Evolutionary conservation across 2,888 invertebrate genomes (phyloP).

Genomic region (Eristalis tenax): DNA sequence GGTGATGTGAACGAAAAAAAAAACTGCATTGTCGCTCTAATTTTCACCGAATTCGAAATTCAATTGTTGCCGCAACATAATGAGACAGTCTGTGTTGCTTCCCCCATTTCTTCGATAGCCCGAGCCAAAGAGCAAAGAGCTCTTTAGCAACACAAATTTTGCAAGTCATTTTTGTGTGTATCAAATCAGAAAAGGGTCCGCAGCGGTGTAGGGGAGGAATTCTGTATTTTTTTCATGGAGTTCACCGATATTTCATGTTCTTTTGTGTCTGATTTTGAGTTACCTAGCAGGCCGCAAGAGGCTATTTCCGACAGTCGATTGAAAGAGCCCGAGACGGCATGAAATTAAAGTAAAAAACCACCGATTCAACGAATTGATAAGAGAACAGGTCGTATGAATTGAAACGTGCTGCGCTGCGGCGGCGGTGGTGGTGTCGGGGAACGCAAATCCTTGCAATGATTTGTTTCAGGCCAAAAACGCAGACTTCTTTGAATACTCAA

Average conservation of each 20-base stretch:
- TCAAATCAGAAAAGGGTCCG: constrained; percentile 35
- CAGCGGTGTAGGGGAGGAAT: constrained; percentile 3
- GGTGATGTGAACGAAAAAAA: background rate
- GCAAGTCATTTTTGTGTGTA: constrained; percentile 54
- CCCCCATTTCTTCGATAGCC: background rate
- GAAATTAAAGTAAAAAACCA: constrained; percentile 29
- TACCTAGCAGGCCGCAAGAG: constrained; percentile 48
- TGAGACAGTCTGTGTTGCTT: constrained; percentile 20
- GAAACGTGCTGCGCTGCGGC: too few species aligned
- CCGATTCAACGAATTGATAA: constrained; percentile 55
- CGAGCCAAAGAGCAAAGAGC: background rate
- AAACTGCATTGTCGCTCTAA: constrained; percentile 64
- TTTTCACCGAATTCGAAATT: constrained; percentile 41
- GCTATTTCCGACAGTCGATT: constrained; percentile 33
- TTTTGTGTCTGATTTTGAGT: constrained; percentile 43
- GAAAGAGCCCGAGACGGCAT: constrained; percentile 15
- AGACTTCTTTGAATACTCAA: constrained; percentile 34
- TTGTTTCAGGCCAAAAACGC: constrained; percentile 31
- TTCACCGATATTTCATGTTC: constrained; percentile 37
- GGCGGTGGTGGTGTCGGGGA: background rate
- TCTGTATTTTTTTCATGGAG: background rate
- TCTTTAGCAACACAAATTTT: constrained; percentile 63
- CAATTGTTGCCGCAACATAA: constrained; percentile 70
- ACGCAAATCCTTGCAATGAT: constrained; percentile 33
- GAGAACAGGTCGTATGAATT: constrained; percentile 5